phyloP scores from a whole-genome alignment of 1,140 invertebrate genomes.

The Euwallacea fornicatus region DNA sequence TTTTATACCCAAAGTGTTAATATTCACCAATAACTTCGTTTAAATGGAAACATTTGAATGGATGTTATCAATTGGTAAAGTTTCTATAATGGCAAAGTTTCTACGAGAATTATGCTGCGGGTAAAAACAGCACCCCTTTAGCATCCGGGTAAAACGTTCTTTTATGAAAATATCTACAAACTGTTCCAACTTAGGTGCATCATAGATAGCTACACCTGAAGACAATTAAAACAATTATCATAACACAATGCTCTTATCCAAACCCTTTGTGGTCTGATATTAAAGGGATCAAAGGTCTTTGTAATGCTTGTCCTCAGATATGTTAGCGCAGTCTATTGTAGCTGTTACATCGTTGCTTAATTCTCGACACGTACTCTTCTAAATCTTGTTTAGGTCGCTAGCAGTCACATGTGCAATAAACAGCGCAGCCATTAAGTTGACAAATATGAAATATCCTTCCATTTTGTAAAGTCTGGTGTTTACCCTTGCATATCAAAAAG shows the following conservation, averaged over 20 bases:
- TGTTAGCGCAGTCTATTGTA: constrained; percentile 14
- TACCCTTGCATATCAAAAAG: constrained; percentile 21
- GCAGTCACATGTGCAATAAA: constrained; percentile 37
- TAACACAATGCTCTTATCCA: background rate
- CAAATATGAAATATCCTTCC: constrained; percentile 34
- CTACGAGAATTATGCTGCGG: too few species aligned
- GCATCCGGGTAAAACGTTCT: too few species aligned
- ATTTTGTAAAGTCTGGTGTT: constrained; percentile 19
- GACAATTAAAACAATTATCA: too few species aligned
- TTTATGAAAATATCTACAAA: too few species aligned
- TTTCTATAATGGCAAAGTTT: too few species aligned
- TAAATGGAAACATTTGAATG: too few species aligned
- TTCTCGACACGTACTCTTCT: constrained; percentile 31
- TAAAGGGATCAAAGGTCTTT: constrained; percentile 37
- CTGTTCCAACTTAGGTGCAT: too few species aligned
- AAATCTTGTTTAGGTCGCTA: constrained; percentile 35
- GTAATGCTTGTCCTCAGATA: constrained; percentile 21
- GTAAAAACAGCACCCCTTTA: too few species aligned
- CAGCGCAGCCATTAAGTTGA: constrained; percentile 29
- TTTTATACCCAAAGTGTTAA: too few species aligned
- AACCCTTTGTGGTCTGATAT: constrained; percentile 22
- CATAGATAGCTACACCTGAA: too few species aligned
- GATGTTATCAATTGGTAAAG: too few species aligned
- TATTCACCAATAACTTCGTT: too few species aligned
- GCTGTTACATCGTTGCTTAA: constrained; percentile 22